A percentile compares a stretch with the other conserved stretches of the same genome.
Conservation (phyloP, 2,888 invertebrate species). For the Selenia dentaria region DNA sequence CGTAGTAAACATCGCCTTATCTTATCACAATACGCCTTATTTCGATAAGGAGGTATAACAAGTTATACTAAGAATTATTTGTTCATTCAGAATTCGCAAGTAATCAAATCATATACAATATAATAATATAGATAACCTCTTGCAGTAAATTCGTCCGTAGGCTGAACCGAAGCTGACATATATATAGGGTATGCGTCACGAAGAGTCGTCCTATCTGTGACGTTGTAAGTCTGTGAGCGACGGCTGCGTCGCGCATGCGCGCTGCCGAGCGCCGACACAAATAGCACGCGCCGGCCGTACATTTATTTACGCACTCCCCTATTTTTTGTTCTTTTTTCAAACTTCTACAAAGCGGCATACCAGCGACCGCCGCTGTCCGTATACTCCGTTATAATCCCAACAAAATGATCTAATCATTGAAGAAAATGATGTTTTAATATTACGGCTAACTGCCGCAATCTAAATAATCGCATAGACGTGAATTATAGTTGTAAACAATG, state of each 20-base stretch:
- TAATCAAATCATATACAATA: neutral
- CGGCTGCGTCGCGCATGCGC: constrained; percentile 51
- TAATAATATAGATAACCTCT: constrained; percentile 7
- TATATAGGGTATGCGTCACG: constrained; percentile 19
- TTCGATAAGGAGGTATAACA: neutral
- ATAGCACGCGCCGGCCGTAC: constrained; percentile 62
- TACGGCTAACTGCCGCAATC: constrained; percentile 1
- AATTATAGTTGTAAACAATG: constrained; percentile 24
- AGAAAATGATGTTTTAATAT: constrained; percentile 1
- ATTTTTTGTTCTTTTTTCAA: constrained; percentile 54
- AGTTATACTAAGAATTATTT: constrained; percentile 7
- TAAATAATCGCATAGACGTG: constrained; percentile 13
- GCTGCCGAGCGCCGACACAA: constrained; percentile 49
- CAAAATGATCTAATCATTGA: neutral
- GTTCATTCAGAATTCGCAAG: constrained; percentile 8
- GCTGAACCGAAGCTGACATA: constrained; percentile 1
- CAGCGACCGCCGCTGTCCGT: constrained; percentile 8
- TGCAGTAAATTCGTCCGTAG: neutral
- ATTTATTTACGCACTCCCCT: constrained; percentile 69
- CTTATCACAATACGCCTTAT: constrained; percentile 13
- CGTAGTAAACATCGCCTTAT: constrained; percentile 4
- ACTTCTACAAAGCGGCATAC: constrained; percentile 39
- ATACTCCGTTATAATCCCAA: neutral
- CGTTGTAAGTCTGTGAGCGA: constrained; percentile 29
- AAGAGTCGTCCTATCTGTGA: constrained; percentile 41